Evolutionary conservation across 2,888 invertebrate genomes (phyloP).

Genomic region (Trichogramma dendrolimi): DNA sequence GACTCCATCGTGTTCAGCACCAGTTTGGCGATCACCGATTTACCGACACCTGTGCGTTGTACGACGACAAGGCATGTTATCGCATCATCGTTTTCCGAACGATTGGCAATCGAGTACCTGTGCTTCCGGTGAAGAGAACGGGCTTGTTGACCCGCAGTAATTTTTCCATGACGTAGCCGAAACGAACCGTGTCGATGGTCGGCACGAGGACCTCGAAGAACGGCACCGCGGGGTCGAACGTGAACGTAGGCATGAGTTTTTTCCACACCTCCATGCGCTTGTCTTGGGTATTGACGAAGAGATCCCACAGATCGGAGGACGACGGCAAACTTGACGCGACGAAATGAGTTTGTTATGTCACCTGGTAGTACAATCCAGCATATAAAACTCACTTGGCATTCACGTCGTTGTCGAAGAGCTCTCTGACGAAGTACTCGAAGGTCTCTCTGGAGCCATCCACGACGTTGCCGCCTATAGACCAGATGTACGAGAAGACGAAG

Average conservation of each 20-base stretch:
- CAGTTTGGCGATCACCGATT: slow-evolving; percentile 78
- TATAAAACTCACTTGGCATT: slow-evolving; percentile 58
- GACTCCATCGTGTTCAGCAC: slow-evolving; percentile 64
- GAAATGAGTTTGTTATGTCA: background rate
- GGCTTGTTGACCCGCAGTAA: slow-evolving; percentile 70
- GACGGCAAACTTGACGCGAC: slow-evolving; percentile 63
- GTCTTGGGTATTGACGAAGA: slow-evolving; percentile 69
- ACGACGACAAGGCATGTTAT: background rate
- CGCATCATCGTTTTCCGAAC: background rate
- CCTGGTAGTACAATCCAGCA: no score
- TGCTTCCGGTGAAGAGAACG: slow-evolving; percentile 85
- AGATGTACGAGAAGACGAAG: slow-evolving; percentile 77
- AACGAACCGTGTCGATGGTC: slow-evolving; percentile 85
- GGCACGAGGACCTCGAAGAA: slow-evolving; percentile 90
- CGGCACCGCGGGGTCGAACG: slow-evolving; percentile 65
- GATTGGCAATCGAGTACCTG: slow-evolving; percentile 56
- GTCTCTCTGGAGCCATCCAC: slow-evolving; percentile 64
- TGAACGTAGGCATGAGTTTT: slow-evolving; percentile 71
- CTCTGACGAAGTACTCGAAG: slow-evolving; percentile 67
- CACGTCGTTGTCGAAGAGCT: slow-evolving; percentile 67
- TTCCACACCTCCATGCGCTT: slow-evolving; percentile 73
- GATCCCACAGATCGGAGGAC: slow-evolving; percentile 69
- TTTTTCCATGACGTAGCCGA: slow-evolving; percentile 75
- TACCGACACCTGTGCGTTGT: slow-evolving; percentile 71
- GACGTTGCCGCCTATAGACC: slow-evolving; percentile 85